Percentiles rank a stretch among this genome's conserved stretches.
phyloP scores from a whole-genome alignment of 1,140 invertebrate species.

The Anoplolepis gracilipes region DNA sequence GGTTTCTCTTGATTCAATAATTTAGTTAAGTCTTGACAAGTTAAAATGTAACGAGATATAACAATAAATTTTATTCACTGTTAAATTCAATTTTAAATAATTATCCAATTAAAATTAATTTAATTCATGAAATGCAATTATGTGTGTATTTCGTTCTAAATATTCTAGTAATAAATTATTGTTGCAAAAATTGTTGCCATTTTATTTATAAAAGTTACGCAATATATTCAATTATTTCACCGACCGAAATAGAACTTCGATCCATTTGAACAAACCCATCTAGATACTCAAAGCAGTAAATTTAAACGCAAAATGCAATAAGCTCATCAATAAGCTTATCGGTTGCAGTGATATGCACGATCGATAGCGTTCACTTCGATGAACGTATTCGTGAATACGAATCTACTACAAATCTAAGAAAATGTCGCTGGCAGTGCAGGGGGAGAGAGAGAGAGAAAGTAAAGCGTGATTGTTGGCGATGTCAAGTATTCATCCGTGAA shows the following conservation, averaged over 20 bases:
- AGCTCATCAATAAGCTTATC: constrained; percentile 33
- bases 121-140: background rate
- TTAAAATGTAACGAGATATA: background rate
- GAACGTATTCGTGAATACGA: background rate
- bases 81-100: background rate
- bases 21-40: background rate
- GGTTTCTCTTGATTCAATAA: background rate
- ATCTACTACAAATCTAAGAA: constrained; percentile 37
- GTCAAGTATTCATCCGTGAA: constrained; percentile 26
- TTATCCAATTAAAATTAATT: background rate
- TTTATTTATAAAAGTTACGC: background rate
- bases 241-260: background rate
- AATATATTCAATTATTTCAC: background rate
- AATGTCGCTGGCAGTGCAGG: background rate
- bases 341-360: constrained; percentile 3
- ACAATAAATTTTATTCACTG: background rate
- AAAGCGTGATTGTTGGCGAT: constrained; percentile 17
- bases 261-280: constrained; percentile 10
- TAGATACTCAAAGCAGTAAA: constrained; percentile 16
- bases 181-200: background rate
- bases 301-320: constrained; percentile 41
- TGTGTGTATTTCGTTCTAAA: background rate
- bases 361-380: background rate
- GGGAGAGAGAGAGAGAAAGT: no score
- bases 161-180: background rate